phyloP scores from a whole-genome alignment of 1,140 invertebrate species.

The Ceratoteleas bidentatus region DNA sequence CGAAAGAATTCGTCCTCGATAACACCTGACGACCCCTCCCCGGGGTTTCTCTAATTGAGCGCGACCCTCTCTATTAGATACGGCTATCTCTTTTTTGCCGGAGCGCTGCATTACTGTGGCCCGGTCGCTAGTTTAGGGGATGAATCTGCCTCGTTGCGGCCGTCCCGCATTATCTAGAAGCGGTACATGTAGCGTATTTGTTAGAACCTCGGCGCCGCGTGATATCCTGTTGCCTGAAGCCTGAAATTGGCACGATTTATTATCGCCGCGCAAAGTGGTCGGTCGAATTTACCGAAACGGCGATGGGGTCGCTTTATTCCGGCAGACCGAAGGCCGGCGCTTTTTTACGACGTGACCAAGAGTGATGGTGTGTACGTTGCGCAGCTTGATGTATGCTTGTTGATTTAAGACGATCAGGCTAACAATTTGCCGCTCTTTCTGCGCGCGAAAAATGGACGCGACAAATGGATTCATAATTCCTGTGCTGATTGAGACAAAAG shows the following conservation, averaged over 20 bases:
- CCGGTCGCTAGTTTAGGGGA: conserved; percentile 62
- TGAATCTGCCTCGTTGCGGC: conserved; percentile 58
- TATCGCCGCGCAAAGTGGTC: conserved; percentile 66
- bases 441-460: conserved; percentile 20
- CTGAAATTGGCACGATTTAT: conserved; percentile 76
- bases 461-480: conserved; percentile 23
- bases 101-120: conserved; percentile 47
- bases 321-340: conserved; percentile 27
- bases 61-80: conserved; percentile 71
- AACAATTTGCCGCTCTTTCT: conserved; percentile 44
- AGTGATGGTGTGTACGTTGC: conserved; percentile 50
- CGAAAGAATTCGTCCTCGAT: too few species aligned
- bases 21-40: not conserved
- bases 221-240: conserved; percentile 60
- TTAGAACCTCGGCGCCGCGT: conserved; percentile 68
- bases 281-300: conserved; percentile 59
- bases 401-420: conserved; percentile 46
- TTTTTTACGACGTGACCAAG: conserved; percentile 46
- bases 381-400: conserved; percentile 51
- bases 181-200: conserved; percentile 75
- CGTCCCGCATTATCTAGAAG: conserved; percentile 64
- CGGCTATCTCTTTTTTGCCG: conserved; percentile 64
- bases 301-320: conserved; percentile 53
- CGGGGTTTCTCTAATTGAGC: conserved; percentile 72
- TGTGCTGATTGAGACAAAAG: conserved; percentile 5